phyloP scores from a whole-genome alignment of 2,113 vertebrate species.

The Limnothrissa miodon region DNA sequence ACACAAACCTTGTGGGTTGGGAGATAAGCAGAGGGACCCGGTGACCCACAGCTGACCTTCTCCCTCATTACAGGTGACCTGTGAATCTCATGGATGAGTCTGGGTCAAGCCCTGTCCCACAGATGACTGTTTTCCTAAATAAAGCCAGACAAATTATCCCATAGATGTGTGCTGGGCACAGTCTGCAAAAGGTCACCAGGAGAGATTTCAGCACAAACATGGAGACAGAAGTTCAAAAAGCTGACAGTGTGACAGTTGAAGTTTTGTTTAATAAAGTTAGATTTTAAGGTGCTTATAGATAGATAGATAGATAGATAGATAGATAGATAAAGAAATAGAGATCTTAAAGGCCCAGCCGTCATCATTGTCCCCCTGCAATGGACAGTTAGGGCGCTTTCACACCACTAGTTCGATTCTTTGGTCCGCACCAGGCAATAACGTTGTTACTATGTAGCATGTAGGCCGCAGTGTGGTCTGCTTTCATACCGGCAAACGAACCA shows the following conservation, averaged over 20 bases:
- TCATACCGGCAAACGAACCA: no score
- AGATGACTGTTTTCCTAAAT: constrained; percentile 22
- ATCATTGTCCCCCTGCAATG: no score
- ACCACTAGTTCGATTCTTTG: no score
- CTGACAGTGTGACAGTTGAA: no score
- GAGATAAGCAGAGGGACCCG: constrained; percentile 19
- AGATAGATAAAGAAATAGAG: no score
- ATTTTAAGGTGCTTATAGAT: no score
- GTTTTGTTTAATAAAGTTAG: no score
- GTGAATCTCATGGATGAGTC: constrained; percentile 21
- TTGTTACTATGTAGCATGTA: no score
- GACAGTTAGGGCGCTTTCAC: no score
- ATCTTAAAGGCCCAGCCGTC: background rate
- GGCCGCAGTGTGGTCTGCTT: no score
- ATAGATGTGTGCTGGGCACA: background rate
- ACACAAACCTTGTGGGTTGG: constrained; percentile 11
- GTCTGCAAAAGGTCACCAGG: background rate
- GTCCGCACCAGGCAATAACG: no score
- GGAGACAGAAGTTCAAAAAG: background rate
- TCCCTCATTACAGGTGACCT: constrained; percentile 42
- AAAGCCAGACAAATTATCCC: constrained; percentile 32
- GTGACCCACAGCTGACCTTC: constrained; percentile 21
- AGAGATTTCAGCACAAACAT: background rate
- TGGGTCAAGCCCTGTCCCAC: constrained; percentile 32
- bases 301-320: no score